Base-by-base conservation (phyloP, 1,140 invertebrate species). In the Drosophila sp. region DNA sequence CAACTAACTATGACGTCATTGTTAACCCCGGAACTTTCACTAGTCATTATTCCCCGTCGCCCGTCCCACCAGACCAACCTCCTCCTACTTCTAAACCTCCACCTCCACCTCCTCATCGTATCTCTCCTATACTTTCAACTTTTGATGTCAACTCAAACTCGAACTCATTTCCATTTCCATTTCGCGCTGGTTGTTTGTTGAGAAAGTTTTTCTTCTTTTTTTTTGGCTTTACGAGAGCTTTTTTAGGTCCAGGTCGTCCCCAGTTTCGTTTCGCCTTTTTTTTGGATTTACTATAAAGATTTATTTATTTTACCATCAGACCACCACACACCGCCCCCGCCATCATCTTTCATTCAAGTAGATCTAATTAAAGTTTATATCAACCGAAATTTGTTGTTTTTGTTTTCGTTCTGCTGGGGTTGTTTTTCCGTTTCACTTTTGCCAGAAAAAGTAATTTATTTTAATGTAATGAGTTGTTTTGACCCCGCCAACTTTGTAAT, bases 331-430 rank as follows among this genome's bases (percentile, higher is more conserved):
- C 8, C 8, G 8, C 8, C 8, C 35, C 10, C 10, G 1, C 8
- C 8, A 7, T 1, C 35, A 38, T 84, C 89, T 1, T 77, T 78
- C 84, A 80, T 84, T 89, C 57, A 67, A 90, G 68, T 80, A 50
- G 85, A 89, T 90, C 84, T 89, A 89, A 89, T 89, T 89, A 89
- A 89, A 89, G 84, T 89, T 89, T 80, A 64, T 76, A 58, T 69
- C 65, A 32, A 65, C 76, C 68, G 62, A 63, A 63, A 79, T 83
- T 80, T 80, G 72, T 62, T 38, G 35, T 72, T 80, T 80, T 55
- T 61, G 58, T 68, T 35, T 67, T 64, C 61, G 73, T 38, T 38
- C 10, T 69, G 33, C 11, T 56, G n/a, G 30, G 40, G 23, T 82
- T 82, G 79, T 81, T 85, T 86, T 86, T 74, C 78, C 69, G 44